phyloP scores from a whole-genome alignment of 2,888 invertebrate genomes.

The Mongoloraphidia duomilia region DNA sequence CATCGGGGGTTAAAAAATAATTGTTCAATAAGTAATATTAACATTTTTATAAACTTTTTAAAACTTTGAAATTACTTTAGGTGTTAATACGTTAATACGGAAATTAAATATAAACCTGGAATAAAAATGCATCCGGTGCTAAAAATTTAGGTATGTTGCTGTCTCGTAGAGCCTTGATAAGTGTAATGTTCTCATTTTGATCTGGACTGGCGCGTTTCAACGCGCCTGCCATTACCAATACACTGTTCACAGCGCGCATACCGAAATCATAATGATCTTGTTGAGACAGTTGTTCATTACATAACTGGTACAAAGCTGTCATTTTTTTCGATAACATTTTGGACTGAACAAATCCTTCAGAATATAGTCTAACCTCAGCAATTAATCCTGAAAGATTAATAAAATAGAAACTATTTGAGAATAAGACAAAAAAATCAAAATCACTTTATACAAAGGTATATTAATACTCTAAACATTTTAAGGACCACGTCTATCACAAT shows the following conservation, averaged over 20 bases:
- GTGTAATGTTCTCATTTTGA: conserved; percentile 67
- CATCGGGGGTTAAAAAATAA: too few species aligned
- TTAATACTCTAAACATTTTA: background rate
- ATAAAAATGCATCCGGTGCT: conserved; percentile 67
- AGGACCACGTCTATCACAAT: too few species aligned
- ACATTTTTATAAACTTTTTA: too few species aligned
- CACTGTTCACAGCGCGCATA: conserved; percentile 88
- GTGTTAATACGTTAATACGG: background rate
- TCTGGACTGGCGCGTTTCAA: conserved; percentile 74
- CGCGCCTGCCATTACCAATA: conserved; percentile 83
- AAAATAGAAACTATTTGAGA: conserved; percentile 6
- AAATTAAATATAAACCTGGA: conserved; percentile 37
- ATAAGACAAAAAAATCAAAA: conserved; percentile 4
- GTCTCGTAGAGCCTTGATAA: conserved; percentile 75
- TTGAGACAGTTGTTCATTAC: conserved; percentile 81
- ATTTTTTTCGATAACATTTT: conserved; percentile 78
- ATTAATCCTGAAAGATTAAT: conserved; percentile 44
- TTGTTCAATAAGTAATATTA: too few species aligned
- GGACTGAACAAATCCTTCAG: conserved; percentile 83
- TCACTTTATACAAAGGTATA: background rate
- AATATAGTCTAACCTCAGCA: conserved; percentile 85
- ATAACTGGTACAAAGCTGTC: conserved; percentile 85
- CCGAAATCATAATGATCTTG: conserved; percentile 90
- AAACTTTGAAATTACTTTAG: background rate
- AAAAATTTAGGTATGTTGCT: conserved; percentile 85